A percentile compares a stretch with the other conserved stretches of the same genome.
phyloP scores from a whole-genome alignment of 2,113 vertebrate species.

The Saguinus midas region DNA sequence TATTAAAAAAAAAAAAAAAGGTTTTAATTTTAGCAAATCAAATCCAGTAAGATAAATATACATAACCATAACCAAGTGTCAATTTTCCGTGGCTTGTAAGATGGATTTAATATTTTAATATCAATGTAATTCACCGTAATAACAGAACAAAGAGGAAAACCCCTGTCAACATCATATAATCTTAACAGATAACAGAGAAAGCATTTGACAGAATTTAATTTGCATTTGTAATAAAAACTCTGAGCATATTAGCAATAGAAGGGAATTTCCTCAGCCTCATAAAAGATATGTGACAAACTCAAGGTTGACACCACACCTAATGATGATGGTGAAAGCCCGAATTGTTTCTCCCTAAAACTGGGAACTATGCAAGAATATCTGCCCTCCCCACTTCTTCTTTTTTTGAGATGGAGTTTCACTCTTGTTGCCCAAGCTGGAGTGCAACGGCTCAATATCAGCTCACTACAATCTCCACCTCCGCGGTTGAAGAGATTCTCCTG shows the following conservation, averaged over 20 bases:
- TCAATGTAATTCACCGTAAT: neutral
- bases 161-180: neutral
- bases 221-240: neutral
- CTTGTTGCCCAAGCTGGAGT: too few relatives aligned
- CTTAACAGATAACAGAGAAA: neutral
- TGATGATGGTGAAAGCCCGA: neutral
- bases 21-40: neutral
- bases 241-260: neutral
- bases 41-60: neutral
- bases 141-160: neutral
- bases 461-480: too few relatives aligned
- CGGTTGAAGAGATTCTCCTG: too few relatives aligned
- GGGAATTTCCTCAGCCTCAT: neutral
- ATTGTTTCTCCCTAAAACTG: neutral
- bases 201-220: neutral
- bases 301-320: neutral
- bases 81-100: neutral
- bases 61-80: neutral
- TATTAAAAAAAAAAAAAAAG: neutral
- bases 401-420: too few relatives aligned
- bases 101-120: neutral
- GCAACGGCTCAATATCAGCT: too few relatives aligned
- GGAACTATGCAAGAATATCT: neutral
- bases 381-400: neutral
- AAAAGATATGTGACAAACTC: neutral